phyloP scores from a whole-genome alignment of 2,113 vertebrate species.

The Otocyon megalotis region DNA sequence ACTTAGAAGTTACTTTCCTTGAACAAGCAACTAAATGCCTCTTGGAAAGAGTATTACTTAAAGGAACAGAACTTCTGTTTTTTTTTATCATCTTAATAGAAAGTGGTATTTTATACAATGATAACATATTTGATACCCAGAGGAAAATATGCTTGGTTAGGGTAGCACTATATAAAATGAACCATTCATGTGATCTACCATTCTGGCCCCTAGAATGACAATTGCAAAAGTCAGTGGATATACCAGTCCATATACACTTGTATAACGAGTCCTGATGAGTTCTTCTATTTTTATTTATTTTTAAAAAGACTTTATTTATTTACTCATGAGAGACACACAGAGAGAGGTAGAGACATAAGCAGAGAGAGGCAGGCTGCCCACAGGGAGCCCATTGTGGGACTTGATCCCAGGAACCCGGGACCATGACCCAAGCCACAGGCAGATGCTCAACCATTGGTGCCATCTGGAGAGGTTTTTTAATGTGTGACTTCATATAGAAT shows the following conservation, averaged over 20 bases:
- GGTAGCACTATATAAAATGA: background rate
- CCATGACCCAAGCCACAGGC: no score
- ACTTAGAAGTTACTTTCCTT: background rate
- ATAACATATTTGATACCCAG: background rate
- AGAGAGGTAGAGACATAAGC: no score
- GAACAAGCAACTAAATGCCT: background rate
- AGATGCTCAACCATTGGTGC: no score
- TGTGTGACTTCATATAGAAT: background rate
- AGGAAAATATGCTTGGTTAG: background rate
- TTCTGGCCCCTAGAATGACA: background rate
- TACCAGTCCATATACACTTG: background rate
- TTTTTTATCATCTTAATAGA: background rate
- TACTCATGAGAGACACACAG: no score
- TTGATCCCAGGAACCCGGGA: no score
- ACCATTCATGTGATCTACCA: background rate
- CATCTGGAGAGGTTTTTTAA: background rate
- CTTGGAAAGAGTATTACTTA: constrained; percentile 3
- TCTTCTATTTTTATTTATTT: background rate
- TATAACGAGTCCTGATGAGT: background rate
- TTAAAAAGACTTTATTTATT: no score
- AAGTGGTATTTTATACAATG: background rate
- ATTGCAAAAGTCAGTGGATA: background rate
- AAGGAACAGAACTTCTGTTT: background rate
- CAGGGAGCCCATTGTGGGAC: no score
- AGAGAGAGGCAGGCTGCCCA: no score